These are phyloP conservation scores for Aleiodes leptofemur DNA, from an alignment of 2,888 invertebrate genomes.

Conservation along the genomic window DNA sequence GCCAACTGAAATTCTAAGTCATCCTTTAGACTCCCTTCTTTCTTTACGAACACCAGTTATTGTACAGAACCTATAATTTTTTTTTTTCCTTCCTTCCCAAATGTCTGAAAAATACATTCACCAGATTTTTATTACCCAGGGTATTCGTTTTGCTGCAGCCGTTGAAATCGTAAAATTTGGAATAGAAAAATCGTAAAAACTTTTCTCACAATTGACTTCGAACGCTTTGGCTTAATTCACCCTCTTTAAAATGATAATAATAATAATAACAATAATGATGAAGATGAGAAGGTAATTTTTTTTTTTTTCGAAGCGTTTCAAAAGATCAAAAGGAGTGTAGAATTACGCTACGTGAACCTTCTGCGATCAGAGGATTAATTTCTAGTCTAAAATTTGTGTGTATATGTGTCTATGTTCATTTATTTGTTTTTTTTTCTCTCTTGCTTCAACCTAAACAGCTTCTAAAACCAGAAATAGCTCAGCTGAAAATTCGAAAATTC, in stretches of 20 bases:
- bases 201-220: constrained; percentile 9
- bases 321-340: not conserved
- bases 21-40: not conserved
- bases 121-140: constrained; percentile 17
- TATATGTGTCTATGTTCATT: too few species aligned
- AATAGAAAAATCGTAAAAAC: constrained; percentile 29
- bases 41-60: not conserved
- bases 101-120: not conserved
- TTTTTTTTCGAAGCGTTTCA: not conserved
- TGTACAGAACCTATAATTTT: constrained; percentile 17
- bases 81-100: not conserved
- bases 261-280: too few species aligned
- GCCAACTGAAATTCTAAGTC: constrained; percentile 17
- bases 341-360: not conserved
- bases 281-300: not conserved
- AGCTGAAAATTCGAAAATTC: too few species aligned
- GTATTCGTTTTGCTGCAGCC: constrained; percentile 9
- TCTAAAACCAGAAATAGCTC: too few species aligned
- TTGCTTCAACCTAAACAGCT: too few species aligned
- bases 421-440: too few species aligned
- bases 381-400: too few species aligned
- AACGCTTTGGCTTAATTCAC: constrained; percentile 18
- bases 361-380: too few species aligned
- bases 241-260: not conserved
- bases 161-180: constrained; percentile 18